phyloP scores from a whole-genome alignment of 2,797 vertebrate species.

The Rhabdophis nuchalis region DNA sequence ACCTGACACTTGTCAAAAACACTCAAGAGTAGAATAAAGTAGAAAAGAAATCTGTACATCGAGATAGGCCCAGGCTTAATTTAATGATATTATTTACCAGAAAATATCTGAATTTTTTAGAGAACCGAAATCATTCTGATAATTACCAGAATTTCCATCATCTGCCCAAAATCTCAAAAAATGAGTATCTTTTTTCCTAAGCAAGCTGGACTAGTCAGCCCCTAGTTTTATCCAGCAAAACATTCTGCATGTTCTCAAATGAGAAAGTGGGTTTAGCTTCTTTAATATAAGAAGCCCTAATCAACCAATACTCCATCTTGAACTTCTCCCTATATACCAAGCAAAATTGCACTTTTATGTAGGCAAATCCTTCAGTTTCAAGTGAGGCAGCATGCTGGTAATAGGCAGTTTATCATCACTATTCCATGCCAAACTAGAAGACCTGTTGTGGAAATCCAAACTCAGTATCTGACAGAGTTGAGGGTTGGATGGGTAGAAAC shows the following conservation, averaged over 20 bases:
- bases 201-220: not conserved
- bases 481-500: not conserved
- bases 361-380: not conserved
- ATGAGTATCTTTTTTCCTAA: not conserved
- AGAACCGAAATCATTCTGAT: not conserved
- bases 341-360: not conserved
- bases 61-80: not conserved
- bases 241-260: not conserved
- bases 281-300: not conserved
- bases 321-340: not conserved
- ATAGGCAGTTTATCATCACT: not conserved
- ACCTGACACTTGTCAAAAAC: not conserved
- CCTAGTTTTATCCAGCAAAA: not conserved
- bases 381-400: not conserved
- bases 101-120: no score
- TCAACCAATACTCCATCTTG: not conserved
- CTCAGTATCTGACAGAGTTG: not conserved
- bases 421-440: not conserved
- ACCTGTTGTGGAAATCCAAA: not conserved
- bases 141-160: not conserved
- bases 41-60: not conserved
- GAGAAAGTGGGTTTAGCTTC: not conserved
- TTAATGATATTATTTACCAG: not conserved
- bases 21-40: not conserved
- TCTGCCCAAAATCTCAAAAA: not conserved